Base-by-base conservation (phyloP, 1,140 invertebrate species). In the Nixonia krombeini region DNA sequence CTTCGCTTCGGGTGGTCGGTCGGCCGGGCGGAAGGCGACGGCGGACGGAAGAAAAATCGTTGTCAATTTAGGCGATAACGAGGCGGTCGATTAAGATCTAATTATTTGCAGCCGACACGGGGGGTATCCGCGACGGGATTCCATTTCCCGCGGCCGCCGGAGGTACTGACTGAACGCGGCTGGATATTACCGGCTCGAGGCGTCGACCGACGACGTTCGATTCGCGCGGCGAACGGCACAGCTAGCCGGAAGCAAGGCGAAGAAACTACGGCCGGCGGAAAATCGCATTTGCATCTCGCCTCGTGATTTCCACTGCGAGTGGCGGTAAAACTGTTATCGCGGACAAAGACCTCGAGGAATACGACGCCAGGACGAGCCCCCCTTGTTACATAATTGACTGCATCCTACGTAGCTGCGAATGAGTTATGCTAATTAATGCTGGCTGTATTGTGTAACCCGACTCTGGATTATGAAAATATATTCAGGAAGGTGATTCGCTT, bases 381-480 rank as follows among this genome's bases (percentile, higher is more conserved):
- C 58, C 50, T 62, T 42, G 59, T 72, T 72, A 72, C 40, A 37
- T 69, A 62, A 72, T 69, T 72, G 57, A 40, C 47, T 28, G 53
- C 31, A 58, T 65, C 65, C 62, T 47, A 51, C 40, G 28, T 38
- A 18, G 13, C 17, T 7, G 5, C 16, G 40, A 42, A 62, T 57
- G 61, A 67, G 51, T 64, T 73, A 70, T 70, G 71, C 62, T 70
- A 73, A 73, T 70, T 55, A 50, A 9, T 49, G 23, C n/a, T 40
- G 47, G 38, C 37, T 35, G 5, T 25, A 73, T 73, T 73, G 71
- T 67, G 67, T 50, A 29, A 17, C 26, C 25, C 40, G 33, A n/a
- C n/a, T n/a, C 23, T 9, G 50, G 53, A 52, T 69, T 63, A 59
- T 52, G 62, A 73, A 73, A 64, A 63, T 64, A 8, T 70, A 70